Conservation (phyloP, 2,888 invertebrate species). For the Epirrhoe alternata region DNA sequence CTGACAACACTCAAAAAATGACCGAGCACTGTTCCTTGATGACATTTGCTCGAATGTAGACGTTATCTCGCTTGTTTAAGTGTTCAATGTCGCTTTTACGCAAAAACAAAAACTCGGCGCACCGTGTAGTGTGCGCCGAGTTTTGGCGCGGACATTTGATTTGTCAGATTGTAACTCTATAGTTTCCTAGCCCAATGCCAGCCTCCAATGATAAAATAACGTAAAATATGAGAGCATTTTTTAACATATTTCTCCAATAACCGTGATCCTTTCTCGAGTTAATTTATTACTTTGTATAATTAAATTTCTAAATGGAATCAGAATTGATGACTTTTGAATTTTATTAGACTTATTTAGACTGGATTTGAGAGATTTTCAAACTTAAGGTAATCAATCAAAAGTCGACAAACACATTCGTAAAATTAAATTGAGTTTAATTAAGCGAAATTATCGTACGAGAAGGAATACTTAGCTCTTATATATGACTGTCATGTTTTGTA, state of each 20-base stretch:
- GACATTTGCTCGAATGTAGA: too few species aligned
- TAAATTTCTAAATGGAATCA: constrained; percentile 8
- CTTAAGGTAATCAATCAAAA: constrained; percentile 6
- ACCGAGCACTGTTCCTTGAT: too few species aligned
- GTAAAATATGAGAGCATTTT: constrained; percentile 22
- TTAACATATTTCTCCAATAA: constrained; percentile 25
- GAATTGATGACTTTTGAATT: constrained; percentile 13
- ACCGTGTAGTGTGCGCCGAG: too few species aligned
- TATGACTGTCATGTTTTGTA: too few species aligned
- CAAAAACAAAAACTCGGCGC: too few species aligned
- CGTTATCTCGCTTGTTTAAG: too few species aligned
- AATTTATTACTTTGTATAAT: constrained; percentile 25
- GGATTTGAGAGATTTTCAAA: constrained; percentile 6
- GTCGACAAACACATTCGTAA: constrained; percentile 1
- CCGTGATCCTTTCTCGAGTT: constrained; percentile 4
- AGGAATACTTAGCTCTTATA: not conserved
- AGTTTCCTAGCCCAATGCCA: too few species aligned
- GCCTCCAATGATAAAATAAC: constrained; percentile 21
- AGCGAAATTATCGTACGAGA: not conserved
- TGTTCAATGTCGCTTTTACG: too few species aligned
- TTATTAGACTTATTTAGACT: constrained; percentile 12
- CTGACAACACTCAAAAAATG: too few species aligned
- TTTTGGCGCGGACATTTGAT: too few species aligned
- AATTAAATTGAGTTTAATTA: not conserved
- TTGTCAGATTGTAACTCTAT: too few species aligned